These are phyloP conservation scores for Spodoptera exigua DNA, from an alignment of 2,888 invertebrate genomes.

Conservation along the genomic window DNA sequence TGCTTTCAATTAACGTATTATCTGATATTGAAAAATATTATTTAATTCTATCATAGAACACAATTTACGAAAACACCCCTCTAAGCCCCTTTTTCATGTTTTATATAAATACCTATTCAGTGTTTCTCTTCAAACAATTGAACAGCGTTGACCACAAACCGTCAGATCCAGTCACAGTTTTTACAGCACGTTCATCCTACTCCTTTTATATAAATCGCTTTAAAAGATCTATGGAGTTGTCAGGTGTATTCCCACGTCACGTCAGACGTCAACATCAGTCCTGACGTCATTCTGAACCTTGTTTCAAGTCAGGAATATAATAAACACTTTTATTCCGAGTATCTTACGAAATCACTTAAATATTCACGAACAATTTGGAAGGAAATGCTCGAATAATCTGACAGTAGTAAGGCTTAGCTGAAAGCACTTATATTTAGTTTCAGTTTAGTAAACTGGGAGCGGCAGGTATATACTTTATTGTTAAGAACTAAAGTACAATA, in stretches of 20 bases:
- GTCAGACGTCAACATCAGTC: slow-evolving; percentile 19
- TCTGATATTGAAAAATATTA: no score
- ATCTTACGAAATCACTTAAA: slow-evolving; percentile 9
- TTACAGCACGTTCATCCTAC: no score
- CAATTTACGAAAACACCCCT: no score
- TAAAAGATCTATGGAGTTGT: slow-evolving; percentile 5
- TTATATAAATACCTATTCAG: no score
- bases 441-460: not conserved
- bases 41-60: no score
- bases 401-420: not conserved
- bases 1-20: no score
- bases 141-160: no score
- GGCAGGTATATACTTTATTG: not conserved
- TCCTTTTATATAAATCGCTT: not conserved
- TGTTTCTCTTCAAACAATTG: no score
- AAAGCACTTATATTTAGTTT: slow-evolving; percentile 8
- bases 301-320: slow-evolving; percentile 3
- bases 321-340: slow-evolving; percentile 1
- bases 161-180: no score
- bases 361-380: slow-evolving; percentile 3
- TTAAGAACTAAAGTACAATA: not conserved
- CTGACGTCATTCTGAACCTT: slow-evolving; percentile 15
- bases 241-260: slow-evolving; percentile 16
- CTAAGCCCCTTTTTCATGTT: no score
- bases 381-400: slow-evolving; percentile 2